Evolutionary conservation across 2,888 invertebrate genomes (phyloP).

Genomic region (Orthonychiurus folsomi): DNA sequence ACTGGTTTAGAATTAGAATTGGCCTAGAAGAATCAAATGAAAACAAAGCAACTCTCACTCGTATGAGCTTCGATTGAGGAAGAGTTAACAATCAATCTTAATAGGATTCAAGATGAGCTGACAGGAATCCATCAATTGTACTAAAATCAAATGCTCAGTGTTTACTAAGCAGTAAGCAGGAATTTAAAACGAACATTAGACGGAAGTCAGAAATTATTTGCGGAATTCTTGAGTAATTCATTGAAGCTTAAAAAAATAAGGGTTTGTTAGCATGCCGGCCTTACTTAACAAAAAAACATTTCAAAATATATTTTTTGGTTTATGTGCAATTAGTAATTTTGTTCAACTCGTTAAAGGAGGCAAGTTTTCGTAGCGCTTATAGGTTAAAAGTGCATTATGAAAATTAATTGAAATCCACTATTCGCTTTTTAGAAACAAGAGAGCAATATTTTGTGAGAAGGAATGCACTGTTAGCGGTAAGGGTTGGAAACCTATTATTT

Average conservation of each 20-base stretch:
- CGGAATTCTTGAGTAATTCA: not conserved
- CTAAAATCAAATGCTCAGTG: too few relatives aligned
- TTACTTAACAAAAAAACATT: not conserved
- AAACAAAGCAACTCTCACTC: too few relatives aligned
- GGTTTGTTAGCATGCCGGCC: not conserved
- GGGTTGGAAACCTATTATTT: not conserved
- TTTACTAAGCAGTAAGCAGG: too few relatives aligned
- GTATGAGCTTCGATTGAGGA: too few relatives aligned
- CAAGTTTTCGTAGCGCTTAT: not conserved
- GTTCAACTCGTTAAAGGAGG: not conserved
- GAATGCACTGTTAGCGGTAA: not conserved
- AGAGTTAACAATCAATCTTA: too few relatives aligned
- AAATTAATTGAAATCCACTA: not conserved
- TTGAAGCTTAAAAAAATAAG: not conserved
- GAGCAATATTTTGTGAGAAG: not conserved
- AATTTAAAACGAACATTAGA: too few relatives aligned
- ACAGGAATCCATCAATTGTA: too few relatives aligned
- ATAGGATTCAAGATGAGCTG: too few relatives aligned
- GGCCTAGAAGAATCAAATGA: too few relatives aligned
- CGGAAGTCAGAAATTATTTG: too few relatives aligned
- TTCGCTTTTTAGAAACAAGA: not conserved
- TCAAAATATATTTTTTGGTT: not conserved
- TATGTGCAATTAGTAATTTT: not conserved
- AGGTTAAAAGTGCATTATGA: not conserved
- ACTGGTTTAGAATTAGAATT: too few relatives aligned